Evolutionary conservation across 2,797 vertebrate genomes (phyloP).

Genomic region (Sebastes melanostomus): DNA sequence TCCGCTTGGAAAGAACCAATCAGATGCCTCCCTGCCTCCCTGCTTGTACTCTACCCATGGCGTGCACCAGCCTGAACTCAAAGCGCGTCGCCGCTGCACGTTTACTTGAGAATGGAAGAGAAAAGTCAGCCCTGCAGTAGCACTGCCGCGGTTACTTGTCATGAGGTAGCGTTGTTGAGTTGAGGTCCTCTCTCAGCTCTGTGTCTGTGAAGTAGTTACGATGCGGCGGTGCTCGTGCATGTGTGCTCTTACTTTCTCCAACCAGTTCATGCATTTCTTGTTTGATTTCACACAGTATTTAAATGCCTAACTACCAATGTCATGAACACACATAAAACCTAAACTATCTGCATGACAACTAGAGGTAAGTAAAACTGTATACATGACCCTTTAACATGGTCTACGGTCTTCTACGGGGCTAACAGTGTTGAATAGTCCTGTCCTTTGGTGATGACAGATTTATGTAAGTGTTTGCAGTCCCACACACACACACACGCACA

Average conservation of each 20-base stretch:
- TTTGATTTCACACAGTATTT: not conserved
- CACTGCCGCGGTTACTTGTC: too few species aligned
- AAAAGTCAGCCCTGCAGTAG: too few species aligned
- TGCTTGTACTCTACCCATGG: too few species aligned
- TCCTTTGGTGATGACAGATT: slow-evolving; percentile 16
- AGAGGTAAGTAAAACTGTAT: not conserved
- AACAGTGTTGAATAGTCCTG: not conserved
- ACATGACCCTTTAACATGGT: not conserved
- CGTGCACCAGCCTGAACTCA: too few species aligned
- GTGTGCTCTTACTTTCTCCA: not conserved
- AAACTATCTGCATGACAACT: not conserved
- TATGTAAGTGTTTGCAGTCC: slow-evolving; percentile 5
- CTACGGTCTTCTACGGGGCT: not conserved
- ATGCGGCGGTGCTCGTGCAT: too few species aligned
- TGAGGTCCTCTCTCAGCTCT: too few species aligned
- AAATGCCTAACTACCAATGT: not conserved
- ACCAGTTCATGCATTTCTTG: not conserved
- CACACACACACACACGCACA: not conserved
- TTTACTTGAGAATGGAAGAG: too few species aligned
- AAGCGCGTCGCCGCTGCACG: too few species aligned
- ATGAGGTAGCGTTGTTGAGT: too few species aligned
- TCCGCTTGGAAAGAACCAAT: too few species aligned
- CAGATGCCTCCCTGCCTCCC: too few species aligned
- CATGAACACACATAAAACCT: not conserved
- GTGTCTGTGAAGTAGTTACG: too few species aligned